A percentile compares a stretch with the other conserved stretches of the same genome.
phyloP scores from a whole-genome alignment of 2,888 invertebrate species.

The Tipula confusa region DNA sequence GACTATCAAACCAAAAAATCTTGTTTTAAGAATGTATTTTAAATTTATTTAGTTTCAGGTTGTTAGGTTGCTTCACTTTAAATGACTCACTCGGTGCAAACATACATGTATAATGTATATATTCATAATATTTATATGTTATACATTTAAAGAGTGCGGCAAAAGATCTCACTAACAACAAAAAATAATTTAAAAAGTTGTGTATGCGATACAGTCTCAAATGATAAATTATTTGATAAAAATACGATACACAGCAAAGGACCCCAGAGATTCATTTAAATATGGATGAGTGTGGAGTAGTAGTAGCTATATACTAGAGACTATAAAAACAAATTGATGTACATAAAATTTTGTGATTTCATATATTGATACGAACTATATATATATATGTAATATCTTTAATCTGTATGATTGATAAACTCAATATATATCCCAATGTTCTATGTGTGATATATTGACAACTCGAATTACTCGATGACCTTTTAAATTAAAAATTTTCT shows the following conservation, averaged over 20 bases:
- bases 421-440: neutral
- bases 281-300: too few species aligned
- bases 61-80: too few species aligned
- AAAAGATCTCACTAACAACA: neutral
- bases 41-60: too few species aligned
- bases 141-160: neutral
- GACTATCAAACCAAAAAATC: too few species aligned
- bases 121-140: too few species aligned
- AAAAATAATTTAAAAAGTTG: neutral
- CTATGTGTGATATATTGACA: neutral
- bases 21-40: too few species aligned
- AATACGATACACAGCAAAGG: neutral
- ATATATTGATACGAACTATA: neutral
- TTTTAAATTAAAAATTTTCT: neutral
- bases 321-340: neutral
- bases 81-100: too few species aligned
- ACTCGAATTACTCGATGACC: neutral
- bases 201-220: neutral
- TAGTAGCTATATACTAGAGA: neutral
- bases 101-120: too few species aligned
- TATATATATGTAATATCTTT: neutral
- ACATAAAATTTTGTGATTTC: neutral
- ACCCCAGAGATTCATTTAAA: neutral
- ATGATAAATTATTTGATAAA: neutral
- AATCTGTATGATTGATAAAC: neutral